Evolutionary conservation across 2,113 vertebrate species (phyloP), one percentile per base, ranked within the genome.

Genomic region (Lates calcarifer): DNA sequence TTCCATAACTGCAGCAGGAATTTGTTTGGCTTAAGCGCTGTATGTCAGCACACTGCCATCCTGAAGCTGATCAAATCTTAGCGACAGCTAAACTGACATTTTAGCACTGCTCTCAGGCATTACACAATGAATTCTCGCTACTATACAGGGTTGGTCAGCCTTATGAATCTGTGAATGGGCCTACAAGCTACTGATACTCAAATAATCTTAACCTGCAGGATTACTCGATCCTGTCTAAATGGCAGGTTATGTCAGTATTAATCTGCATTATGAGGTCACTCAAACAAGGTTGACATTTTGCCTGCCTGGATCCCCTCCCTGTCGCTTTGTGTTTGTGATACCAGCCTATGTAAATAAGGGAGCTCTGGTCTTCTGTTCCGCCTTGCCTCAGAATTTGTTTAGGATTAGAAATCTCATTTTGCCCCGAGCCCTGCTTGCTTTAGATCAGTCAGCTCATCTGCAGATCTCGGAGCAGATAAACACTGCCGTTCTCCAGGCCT

Each of bases 381-480:
- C 82, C 85, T 89, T 77, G 79, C 85, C 68, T 88, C 79, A 83
- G 89, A 91, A 89, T 92, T 88, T 93, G 91, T 91, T 91, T 89
- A 90, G 90, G 90, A 91, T 93, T 94, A 92, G 88, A 90, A 94
- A 87, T 89, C 92, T 87, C 79, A 89, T 93, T 92, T 92, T 91
- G 88, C 92, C 90, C 75, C 67, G 15, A 91, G 94, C 90, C 76
- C 84, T 87, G 93, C 91, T 92, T 90, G 78, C 89, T 94, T 90
- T 91, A 91, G 90, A 92, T 94, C 87, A 86, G 86, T 92, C 90
- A 84, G 92, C 90, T 94, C 90, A 92, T 93, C 90, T 94, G 77
- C 86, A 90, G 92, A 94, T 93, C 90, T 88, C 65, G 18, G 53
- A 63, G 77, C 80, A 83, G 91, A 92, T 91, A 88, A 93, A 91